Conservation (phyloP, 2,888 invertebrate genomes). For the Yponomeuta plumbellus region DNA sequence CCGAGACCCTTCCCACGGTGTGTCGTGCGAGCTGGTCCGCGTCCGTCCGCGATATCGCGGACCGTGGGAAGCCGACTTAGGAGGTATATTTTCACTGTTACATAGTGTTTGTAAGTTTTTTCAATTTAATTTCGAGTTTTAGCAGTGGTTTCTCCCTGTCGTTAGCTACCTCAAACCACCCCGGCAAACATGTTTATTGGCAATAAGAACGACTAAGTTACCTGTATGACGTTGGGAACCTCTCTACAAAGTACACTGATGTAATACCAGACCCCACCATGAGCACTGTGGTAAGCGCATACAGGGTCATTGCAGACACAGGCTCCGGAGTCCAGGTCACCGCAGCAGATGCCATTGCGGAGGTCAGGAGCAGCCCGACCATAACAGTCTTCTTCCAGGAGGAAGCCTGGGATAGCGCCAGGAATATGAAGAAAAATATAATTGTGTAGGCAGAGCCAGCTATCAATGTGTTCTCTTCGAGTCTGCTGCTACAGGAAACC, state of each 20-base stretch:
- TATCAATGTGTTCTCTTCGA: slow-evolving; percentile 60
- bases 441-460: slow-evolving; percentile 60
- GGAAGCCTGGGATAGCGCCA: slow-evolving; percentile 46
- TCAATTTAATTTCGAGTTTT: no score
- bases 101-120: no score
- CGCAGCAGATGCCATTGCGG: slow-evolving; percentile 46
- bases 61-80: no score
- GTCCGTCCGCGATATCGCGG: no score
- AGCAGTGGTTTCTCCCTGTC: no score
- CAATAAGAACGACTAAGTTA: slow-evolving; percentile 24
- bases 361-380: slow-evolving; percentile 48
- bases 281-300: slow-evolving; percentile 60
- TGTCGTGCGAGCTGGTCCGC: no score
- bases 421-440: slow-evolving; percentile 57
- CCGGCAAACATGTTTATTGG: no score
- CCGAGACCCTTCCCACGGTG: no score
- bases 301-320: slow-evolving; percentile 52
- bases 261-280: slow-evolving; percentile 60
- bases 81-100: no score
- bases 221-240: slow-evolving; percentile 65
- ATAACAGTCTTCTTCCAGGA: slow-evolving; percentile 43
- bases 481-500: slow-evolving; percentile 36
- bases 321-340: slow-evolving; percentile 52
- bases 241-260: slow-evolving; percentile 61
- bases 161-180: no score